Evolutionary conservation across 2,797 vertebrate genomes (phyloP).

Genomic region (Thamnophis elegans): DNA sequence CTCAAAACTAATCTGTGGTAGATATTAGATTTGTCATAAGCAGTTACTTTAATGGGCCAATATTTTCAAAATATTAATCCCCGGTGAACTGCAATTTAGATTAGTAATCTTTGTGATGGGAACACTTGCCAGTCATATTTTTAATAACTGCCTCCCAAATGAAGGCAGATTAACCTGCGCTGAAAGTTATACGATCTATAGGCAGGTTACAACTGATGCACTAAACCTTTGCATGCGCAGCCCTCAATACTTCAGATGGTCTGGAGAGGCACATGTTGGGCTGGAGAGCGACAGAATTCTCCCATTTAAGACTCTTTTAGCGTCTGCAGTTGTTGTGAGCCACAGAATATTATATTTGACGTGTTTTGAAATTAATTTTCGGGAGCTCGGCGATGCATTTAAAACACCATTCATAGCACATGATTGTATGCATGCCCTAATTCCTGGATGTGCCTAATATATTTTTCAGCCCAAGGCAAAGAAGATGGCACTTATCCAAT

Average conservation of each 20-base stretch:
- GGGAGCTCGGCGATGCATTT: background rate
- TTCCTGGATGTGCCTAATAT: background rate
- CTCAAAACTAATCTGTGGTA: conserved; percentile 1
- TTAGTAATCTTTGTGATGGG: background rate
- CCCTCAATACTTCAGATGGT: background rate
- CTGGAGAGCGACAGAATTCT: background rate
- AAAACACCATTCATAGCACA: background rate
- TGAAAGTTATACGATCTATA: background rate
- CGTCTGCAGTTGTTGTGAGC: background rate
- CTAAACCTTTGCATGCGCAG: background rate
- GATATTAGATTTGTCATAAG: conserved; percentile 29
- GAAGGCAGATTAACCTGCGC: background rate
- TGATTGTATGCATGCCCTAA: background rate
- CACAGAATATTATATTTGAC: conserved; percentile 4
- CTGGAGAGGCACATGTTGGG: conserved; percentile 10
- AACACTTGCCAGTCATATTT: conserved; percentile 27
- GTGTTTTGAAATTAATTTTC: conserved; percentile 1
- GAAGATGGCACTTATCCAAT: background rate
- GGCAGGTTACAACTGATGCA: background rate
- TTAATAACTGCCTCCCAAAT: conserved; percentile 13
- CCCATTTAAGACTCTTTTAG: background rate
- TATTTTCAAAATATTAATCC: conserved; percentile 43
- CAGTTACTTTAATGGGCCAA: background rate
- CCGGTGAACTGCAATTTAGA: conserved; percentile 25
- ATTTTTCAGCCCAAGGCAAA: background rate